These are phyloP conservation scores for Pipra filicauda DNA, from an alignment of 2,113 vertebrate genomes.

Conservation along the genomic window DNA sequence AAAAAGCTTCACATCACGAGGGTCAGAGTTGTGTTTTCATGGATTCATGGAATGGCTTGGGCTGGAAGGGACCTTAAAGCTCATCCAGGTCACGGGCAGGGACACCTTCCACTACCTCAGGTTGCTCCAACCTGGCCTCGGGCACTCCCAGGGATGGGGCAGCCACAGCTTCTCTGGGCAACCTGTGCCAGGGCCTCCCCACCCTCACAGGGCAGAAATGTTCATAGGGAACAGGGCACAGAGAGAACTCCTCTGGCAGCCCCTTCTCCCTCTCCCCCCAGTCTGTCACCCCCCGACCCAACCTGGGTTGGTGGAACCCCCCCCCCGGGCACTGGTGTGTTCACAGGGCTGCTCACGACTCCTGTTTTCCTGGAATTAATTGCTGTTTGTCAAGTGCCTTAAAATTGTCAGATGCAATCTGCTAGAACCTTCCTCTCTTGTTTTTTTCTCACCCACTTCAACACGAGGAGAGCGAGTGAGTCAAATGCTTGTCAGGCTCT, in stretches of 20 bases:
- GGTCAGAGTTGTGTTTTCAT: not conserved
- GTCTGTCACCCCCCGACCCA: rapidly evolving
- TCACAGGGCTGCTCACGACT: rapidly evolving
- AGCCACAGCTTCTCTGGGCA: not conserved
- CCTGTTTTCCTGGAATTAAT: not conserved
- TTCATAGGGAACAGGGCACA: not conserved
- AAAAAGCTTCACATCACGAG: not conserved
- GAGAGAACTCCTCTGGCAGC: not conserved
- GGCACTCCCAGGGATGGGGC: not conserved
- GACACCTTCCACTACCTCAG: not conserved
- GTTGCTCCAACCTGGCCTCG: not conserved
- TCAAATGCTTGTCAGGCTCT: not conserved
- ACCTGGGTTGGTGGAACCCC: not conserved
- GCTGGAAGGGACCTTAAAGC: not conserved
- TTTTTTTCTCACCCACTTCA: not conserved
- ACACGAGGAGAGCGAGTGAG: rapidly evolving
- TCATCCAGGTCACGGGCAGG: not conserved
- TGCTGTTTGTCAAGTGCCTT: not conserved
- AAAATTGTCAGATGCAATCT: not conserved
- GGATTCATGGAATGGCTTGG: not conserved
- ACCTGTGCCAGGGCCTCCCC: not conserved
- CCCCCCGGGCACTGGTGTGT: rapidly evolving
- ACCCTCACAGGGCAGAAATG: not conserved
- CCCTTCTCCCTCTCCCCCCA: not conserved
- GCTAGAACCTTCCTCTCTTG: not conserved